A percentile compares a stretch with the other conserved stretches of the same genome.
These are phyloP conservation scores for Antheraea yamamai DNA, from an alignment of 2,888 invertebrate species.

Conservation along the genomic window DNA sequence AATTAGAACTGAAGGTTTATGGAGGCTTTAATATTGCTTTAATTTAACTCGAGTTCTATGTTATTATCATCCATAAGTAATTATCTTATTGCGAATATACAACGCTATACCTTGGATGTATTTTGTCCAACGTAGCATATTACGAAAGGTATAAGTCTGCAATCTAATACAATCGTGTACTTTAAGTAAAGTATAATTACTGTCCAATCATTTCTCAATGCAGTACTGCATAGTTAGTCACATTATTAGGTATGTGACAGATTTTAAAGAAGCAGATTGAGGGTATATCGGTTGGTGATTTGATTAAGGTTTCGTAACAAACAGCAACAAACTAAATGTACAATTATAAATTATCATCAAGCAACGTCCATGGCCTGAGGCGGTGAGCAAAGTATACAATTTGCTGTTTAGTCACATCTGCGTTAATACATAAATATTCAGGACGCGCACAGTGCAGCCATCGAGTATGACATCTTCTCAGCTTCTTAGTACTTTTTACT, in stretches of 20 bases:
- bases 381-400: conserved; percentile 27
- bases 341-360: conserved; percentile 14
- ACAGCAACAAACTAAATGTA: background rate
- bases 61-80: conserved; percentile 9
- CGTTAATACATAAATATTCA: conserved; percentile 36
- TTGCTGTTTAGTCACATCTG: conserved; percentile 29
- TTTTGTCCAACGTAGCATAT: conserved; percentile 37
- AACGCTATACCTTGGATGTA: conserved; percentile 35
- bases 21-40: background rate
- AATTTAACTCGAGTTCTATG: conserved; percentile 14
- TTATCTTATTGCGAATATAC: conserved; percentile 22
- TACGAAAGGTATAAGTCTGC: conserved; percentile 51
- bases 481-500: conserved; percentile 2
- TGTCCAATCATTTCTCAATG: conserved; percentile 47
- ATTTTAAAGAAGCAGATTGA: conserved; percentile 28
- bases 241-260: conserved; percentile 38
- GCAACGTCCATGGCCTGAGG: conserved; percentile 31
- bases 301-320: conserved; percentile 13
- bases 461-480: background rate
- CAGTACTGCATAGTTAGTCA: conserved; percentile 40
- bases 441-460: conserved; percentile 33
- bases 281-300: conserved; percentile 6
- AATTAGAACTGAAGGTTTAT: too few species aligned
- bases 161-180: conserved; percentile 50
- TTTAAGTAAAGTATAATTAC: conserved; percentile 38